Base-by-base conservation (phyloP, 2,888 invertebrate genomes). In the Spilarctia lutea region DNA sequence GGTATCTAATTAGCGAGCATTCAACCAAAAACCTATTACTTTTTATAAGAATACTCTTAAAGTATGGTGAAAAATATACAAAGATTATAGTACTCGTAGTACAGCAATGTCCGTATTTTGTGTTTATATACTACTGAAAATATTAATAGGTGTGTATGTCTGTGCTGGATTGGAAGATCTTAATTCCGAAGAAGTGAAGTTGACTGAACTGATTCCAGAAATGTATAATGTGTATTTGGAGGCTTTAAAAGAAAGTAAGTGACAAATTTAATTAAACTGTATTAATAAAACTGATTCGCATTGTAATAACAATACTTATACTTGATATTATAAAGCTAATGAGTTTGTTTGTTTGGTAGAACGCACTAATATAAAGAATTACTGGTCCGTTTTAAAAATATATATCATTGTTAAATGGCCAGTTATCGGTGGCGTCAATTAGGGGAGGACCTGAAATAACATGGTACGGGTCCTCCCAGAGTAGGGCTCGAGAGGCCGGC, bases 1-100 rank as follows among this genome's bases (percentile, higher is more conserved):
- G 79, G 84, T 83, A 79, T 35, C 69, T 77, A 88, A 92, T 91
- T 91, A 89, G 88, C 88, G 87, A 83, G 91, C 92, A 75, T 88
- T 91, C 89, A 91, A n/a, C 60, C 82, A 83, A 76, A 48, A 77
- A 79, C 48, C 74, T 72, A 77, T 75, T 80, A 85, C 87, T 63
- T 0, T 56, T 11, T 24, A 63, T 20, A 65, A 70, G 33, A 45
- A 30, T 39, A 52, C 20, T 69, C 56, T 60, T 48, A 45, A 27
- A 33, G 35, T 67, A 52, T 27, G 63, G 2, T 30, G 27, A 3
- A 30, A 18, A 45, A 30, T 63, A 27, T 63, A 30, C 63, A 63
- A 63, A 30, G 63, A 63, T 30, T 18, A 7, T 63, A 30, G 18
- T 30, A 63, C 30, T n/a, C n/a, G n/a, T n/a, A n/a, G n/a, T n/a